Evolutionary conservation across 1,140 invertebrate genomes (phyloP).

Genomic region (Tetragnatha versicolor): DNA sequence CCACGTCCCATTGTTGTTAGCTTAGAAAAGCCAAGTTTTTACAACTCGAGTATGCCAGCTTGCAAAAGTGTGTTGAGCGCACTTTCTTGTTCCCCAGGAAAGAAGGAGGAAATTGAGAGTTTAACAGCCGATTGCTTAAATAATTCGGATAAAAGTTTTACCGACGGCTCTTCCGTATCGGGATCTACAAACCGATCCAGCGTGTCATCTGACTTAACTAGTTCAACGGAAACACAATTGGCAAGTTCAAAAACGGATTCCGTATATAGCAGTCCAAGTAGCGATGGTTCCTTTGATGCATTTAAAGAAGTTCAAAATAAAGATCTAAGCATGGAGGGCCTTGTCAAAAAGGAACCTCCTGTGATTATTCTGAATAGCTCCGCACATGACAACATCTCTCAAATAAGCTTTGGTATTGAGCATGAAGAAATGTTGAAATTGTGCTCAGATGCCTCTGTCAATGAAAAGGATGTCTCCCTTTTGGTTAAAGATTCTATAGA

Average conservation of each 20-base stretch:
- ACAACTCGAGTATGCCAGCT: conserved; percentile 34
- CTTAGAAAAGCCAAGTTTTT: conserved; percentile 50
- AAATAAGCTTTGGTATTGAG: conserved; percentile 46
- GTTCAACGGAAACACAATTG: conserved; percentile 1
- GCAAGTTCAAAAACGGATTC: conserved; percentile 37
- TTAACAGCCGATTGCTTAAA: conserved; percentile 10
- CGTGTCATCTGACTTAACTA: background rate
- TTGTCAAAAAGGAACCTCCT: conserved; percentile 13
- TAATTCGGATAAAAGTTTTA: conserved; percentile 17
- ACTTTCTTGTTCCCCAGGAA: conserved; percentile 16
- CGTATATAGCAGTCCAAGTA: conserved; percentile 42
- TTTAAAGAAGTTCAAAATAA: conserved; percentile 35
- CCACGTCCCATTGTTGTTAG: conserved; percentile 43
- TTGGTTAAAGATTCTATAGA: background rate
- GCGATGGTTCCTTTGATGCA: conserved; percentile 43
- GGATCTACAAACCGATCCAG: background rate
- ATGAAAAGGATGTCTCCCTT: background rate
- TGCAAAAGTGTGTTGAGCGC: conserved; percentile 38
- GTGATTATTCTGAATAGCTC: conserved; percentile 35
- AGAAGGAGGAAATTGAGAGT: conserved; percentile 9
- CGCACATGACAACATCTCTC: conserved; percentile 9
- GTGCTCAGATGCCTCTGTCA: conserved; percentile 6
- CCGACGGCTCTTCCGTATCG: background rate
- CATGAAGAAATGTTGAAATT: conserved; percentile 41
- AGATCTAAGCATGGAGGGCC: background rate